Conservation (phyloP, 2,113 vertebrate species). For the Motacilla tschutschensis region DNA sequence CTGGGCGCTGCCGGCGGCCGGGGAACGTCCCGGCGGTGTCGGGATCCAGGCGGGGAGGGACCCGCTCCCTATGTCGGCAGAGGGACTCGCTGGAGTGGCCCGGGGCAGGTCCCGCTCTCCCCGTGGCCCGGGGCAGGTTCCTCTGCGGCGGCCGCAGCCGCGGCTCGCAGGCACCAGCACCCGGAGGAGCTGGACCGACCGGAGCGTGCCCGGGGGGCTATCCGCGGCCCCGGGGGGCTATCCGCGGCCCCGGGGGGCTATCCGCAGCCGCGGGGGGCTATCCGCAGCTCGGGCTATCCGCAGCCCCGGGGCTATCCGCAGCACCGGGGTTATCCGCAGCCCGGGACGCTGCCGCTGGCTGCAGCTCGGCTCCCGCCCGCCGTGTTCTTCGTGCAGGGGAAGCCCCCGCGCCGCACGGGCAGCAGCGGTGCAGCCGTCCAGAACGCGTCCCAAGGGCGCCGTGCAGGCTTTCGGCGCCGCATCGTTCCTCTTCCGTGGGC, state of each 20-base stretch:
- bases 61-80: too few relatives aligned
- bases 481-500: fast-evolving
- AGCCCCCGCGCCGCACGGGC: fast-evolving
- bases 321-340: too few relatives aligned
- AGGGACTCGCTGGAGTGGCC: too few relatives aligned
- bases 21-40: background rate
- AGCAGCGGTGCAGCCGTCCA: fast-evolving
- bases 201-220: background rate
- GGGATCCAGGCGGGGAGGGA: background rate
- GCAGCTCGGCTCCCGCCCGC: background rate
- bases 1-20: background rate
- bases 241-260: too few relatives aligned
- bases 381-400: fast-evolving
- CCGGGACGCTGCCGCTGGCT: background rate
- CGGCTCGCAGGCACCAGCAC: fast-evolving
- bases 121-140: too few relatives aligned
- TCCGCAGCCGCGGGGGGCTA: too few relatives aligned
- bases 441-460: background rate
- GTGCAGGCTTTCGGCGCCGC: background rate
- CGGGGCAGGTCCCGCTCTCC: too few relatives aligned
- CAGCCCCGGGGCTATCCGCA: too few relatives aligned
- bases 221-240: too few relatives aligned
- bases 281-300: too few relatives aligned
- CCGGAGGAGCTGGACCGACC: background rate
- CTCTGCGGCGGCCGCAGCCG: background rate